Evolutionary conservation across 37 sponge, comb jelly and placozoan genomes (phyloP), one percentile per base, ranked within the genome.

Genomic region (Spongia lamella): DNA sequence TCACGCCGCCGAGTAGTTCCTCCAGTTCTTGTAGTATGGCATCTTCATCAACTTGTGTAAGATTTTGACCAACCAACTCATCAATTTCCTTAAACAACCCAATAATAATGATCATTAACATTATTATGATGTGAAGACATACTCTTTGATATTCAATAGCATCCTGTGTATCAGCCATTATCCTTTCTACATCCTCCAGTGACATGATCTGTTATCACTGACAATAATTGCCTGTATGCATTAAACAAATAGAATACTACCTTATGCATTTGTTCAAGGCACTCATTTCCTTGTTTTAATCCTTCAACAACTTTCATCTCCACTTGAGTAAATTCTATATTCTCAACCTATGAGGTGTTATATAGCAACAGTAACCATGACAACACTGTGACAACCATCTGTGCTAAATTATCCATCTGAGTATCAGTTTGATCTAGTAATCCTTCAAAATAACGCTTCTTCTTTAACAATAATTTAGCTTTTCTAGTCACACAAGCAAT

Each of bases 291-390:
- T 31, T 76, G 61, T 78, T 92, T 92, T 80, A 97, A 70, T 22
- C 99, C 95, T n/a, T 97, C 87, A 49, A 92, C 95, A 40, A 97
- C 95, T 58, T 89, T 80, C 70, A 97, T 70, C 80, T 97, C 95
- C 31, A 94, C 82, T 80, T 97, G 95, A 16, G 99, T 87, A 79
- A 89, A 97, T 81, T 97, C 99, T 15, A 97, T 84, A 56, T 83
- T 90, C 55, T 89, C 84, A 31, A 92, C 88, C 88, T 87, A 63
- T 17, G 33, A 24, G 25, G 5, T 5, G 47, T 43, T 43, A 43
- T 9, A 13, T 13, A 43, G 47, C 9, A 13, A 43, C 47, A 43
- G 47, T 43, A 43, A 9, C 9, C 47, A 43, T 43, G 47, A 57
- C 53, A 51, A 19, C 53, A 51, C 53, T 19, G 16, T 16, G 14